phyloP scores from a whole-genome alignment of 2,888 invertebrate species.

The Drosophila imparisetae region DNA sequence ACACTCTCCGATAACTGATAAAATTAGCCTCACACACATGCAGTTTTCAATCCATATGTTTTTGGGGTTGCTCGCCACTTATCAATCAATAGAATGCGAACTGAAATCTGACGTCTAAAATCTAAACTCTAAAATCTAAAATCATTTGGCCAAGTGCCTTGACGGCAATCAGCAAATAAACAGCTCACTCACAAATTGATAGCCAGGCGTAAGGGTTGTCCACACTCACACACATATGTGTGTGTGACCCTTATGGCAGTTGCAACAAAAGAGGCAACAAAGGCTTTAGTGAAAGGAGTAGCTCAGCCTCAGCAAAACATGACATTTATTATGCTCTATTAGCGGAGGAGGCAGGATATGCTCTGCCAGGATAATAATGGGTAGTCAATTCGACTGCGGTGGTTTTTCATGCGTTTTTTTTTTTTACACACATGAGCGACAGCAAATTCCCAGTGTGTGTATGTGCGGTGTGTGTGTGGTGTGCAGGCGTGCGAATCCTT shows the following conservation, averaged over 20 bases:
- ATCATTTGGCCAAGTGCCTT: conserved; percentile 47
- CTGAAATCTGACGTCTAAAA: conserved; percentile 28
- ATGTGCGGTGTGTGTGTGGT: conserved; percentile 18
- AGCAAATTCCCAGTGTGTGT: conserved; percentile 16
- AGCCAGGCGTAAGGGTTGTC: conserved; percentile 47
- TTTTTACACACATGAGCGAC: conserved; percentile 55
- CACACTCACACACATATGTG: conserved; percentile 18
- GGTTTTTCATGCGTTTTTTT: conserved; percentile 47
- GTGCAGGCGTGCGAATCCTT: conserved; percentile 79
- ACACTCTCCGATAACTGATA: not conserved
- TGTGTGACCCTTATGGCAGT: conserved; percentile 44
- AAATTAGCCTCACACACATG: conserved; percentile 15
- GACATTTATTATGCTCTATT: conserved; percentile 82
- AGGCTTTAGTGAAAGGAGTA: conserved; percentile 56
- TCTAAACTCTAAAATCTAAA: conserved; percentile 33
- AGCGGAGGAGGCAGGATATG: conserved; percentile 53
- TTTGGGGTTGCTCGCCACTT: conserved; percentile 33
- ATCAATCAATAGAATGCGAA: conserved; percentile 37
- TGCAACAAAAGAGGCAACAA: conserved; percentile 33
- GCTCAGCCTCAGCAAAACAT: conserved; percentile 66
- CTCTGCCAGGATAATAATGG: conserved; percentile 49
- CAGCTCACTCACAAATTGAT: conserved; percentile 61
- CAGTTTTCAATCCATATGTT: conserved; percentile 7
- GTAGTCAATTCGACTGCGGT: conserved; percentile 48
- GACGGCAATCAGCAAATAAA: conserved; percentile 56